Base-by-base conservation (phyloP, 2,113 vertebrate species). In the Mesembrinibis cayennensis region DNA sequence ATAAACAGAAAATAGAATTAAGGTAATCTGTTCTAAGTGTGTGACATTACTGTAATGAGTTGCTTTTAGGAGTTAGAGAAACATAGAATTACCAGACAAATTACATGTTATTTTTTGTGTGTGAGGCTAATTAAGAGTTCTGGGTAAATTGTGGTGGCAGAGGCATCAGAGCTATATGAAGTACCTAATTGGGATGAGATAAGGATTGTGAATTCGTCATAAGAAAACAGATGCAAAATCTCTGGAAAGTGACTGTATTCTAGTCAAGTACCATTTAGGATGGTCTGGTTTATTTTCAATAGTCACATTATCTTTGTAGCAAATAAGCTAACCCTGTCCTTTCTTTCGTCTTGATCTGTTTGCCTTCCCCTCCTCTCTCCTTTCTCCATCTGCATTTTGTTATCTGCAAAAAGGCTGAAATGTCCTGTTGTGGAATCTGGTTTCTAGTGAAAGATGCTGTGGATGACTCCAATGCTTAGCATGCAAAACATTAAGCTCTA, bases 1-100 rank as follows among this genome's bases (percentile, higher is more conserved):
- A 95, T 97, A 97, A 98, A 98, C 87, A 98, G 96, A 95, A 98
- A 98, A 97, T 76, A 97, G 84, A 98, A 98, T 97, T 98, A 98
- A 98, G 96, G 95, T 98, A 96, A 97, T 98, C 91, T 98, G 91
- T 97, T 97, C 79, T 94, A 96, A 97, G 97, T 79, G 84, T 10
- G 50, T 38, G 58, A 95, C 94, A 95, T 97, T 97, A 70, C 88
- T 97, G 67, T 97, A 97, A 97, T 96, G 97, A 98, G 85, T 97
- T 97, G 90, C 96, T 98, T 98, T 97, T 89, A 98, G 93, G 86
- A 92, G 87, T 96, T 96, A 95, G 86, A 97, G 97, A 96, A 98
- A 98, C 95, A 98, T 96, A 93, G 97, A 98, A 98, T 97, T 97
- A 97, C 72, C 84, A 97, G 96, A 93, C 91, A 97, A 98, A 98